phyloP scores from a whole-genome alignment of 35 echinoderm and acorn worm genomes.

The Eucidaris tribuloides region DNA sequence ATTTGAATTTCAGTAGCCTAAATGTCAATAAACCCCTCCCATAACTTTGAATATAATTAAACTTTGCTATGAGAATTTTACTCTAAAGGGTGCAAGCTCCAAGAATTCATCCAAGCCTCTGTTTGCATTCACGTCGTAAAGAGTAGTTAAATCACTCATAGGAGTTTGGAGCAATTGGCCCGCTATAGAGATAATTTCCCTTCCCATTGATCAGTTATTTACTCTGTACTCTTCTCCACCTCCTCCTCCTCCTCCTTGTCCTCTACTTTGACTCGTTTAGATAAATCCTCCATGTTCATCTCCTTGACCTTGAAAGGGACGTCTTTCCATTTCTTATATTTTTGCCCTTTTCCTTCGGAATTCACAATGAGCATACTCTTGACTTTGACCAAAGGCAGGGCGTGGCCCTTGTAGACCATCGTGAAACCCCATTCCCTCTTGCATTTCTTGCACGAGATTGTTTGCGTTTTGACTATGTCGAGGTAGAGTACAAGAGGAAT shows the following conservation, averaged over 20 bases:
- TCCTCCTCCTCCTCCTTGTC: not conserved
- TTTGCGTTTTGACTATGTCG: not conserved
- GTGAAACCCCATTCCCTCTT: conserved; percentile 18
- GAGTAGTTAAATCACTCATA: too few species aligned
- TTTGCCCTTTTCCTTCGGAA: not conserved
- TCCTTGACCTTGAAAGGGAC: not conserved
- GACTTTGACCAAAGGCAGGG: conserved; percentile 8
- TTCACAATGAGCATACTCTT: conserved; percentile 11
- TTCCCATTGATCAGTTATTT: too few species aligned
- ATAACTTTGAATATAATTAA: too few species aligned
- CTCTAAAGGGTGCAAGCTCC: too few species aligned
- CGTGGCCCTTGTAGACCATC: conserved; percentile 23
- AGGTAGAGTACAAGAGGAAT: not conserved
- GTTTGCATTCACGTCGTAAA: too few species aligned
- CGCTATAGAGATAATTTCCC: too few species aligned
- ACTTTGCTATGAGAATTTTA: too few species aligned
- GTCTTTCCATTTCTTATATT: conserved; percentile 54
- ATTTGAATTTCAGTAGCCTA: too few species aligned
- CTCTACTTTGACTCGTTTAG: not conserved
- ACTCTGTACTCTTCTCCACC: too few species aligned
- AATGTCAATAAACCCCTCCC: too few species aligned
- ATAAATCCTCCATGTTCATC: conserved; percentile 17
- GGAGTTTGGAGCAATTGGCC: too few species aligned
- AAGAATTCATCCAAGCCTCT: too few species aligned
- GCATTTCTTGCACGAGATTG: conserved; percentile 14